Evolutionary conservation across 2,797 vertebrate genomes (phyloP), one percentile per base, ranked within the genome.

Genomic region (Arnoldichthys spilopterus): DNA sequence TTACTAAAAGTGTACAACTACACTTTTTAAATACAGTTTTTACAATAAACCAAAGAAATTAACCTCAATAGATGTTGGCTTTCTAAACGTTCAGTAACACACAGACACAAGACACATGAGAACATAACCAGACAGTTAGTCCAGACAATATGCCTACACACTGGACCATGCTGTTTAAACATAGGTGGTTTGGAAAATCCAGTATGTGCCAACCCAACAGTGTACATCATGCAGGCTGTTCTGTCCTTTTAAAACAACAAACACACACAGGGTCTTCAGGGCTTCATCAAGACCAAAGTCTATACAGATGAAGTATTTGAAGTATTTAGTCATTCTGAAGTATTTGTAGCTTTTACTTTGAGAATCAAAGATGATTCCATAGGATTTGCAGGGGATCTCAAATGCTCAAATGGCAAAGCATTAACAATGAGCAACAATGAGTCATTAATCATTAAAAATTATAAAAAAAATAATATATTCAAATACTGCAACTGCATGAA

Each of bases 181-280:
- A 80, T 22, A 69, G 26, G 45, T 70, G 72, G 32, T 30, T 72
- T 40, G 37, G 43, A 76, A 49, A 47, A 28, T 67, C 37, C 58
- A 43, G 6, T 72, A 76, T 30, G 47, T 2, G 13, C 64, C 32
- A 66, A 78, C 61, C 47, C 64, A 64, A 72, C 68, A 61, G 66
- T 86, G 87, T 86, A 89, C 83, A 45, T 85, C 90, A 92, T 91
- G 90, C 91, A 78, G 77, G 79, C 77, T 54, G 47, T 78, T 13
- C 43, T 47, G 59, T 53, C 62, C 62, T 81, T 24, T n/a, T 1
- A 67, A 15, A 47, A 47, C 37, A 32, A 30, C 4, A 43, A 3
- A 68, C 22, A 69, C 37, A 81, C 72, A 66, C 58, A 76, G 37
- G 9, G 62, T 30, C 2, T 62, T 24, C 40, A 67, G 45, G 66